phyloP scores from a whole-genome alignment of 2,797 vertebrate species.

The Eulemur albifrons region DNA sequence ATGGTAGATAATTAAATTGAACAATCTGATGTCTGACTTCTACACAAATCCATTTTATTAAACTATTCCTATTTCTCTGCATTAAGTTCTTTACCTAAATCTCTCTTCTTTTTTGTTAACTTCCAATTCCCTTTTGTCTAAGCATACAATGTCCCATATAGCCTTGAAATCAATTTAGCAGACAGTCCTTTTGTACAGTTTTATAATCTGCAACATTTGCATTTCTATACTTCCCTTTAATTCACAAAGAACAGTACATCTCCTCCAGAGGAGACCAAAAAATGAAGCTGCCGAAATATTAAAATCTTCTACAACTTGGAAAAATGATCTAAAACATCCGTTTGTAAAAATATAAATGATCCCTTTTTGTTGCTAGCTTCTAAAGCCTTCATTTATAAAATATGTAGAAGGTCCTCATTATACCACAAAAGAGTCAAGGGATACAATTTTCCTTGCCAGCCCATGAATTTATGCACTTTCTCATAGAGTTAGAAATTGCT shows the following conservation, averaged over 20 bases:
- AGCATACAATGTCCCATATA: conserved; percentile 77
- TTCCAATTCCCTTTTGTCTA: conserved; percentile 81
- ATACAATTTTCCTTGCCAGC: conserved; percentile 82
- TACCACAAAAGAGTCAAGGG: conserved; percentile 79
- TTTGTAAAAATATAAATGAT: conserved; percentile 81
- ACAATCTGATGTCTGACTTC: conserved; percentile 70
- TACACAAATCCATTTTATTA: conserved; percentile 77
- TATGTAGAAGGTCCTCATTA: conserved; percentile 82
- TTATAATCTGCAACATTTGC: conserved; percentile 84
- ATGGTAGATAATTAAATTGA: conserved; percentile 70
- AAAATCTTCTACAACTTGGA: conserved; percentile 78
- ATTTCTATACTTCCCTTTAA: conserved; percentile 85
- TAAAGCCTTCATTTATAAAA: conserved; percentile 80
- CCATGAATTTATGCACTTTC: conserved; percentile 84
- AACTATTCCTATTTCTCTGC: conserved; percentile 63
- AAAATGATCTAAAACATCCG: conserved; percentile 78
- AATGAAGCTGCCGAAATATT: conserved; percentile 78
- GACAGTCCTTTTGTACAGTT: conserved; percentile 79
- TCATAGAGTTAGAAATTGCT: conserved; percentile 77
- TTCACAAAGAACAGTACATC: conserved; percentile 79
- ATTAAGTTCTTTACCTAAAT: conserved; percentile 80
- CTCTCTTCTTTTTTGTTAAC: conserved; percentile 73
- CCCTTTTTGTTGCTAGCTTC: conserved; percentile 76
- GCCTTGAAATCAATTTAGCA: conserved; percentile 85
- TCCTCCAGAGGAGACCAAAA: conserved; percentile 68